phyloP scores from a whole-genome alignment of 1,140 invertebrate genomes.

The Monochamus saltuarius region DNA sequence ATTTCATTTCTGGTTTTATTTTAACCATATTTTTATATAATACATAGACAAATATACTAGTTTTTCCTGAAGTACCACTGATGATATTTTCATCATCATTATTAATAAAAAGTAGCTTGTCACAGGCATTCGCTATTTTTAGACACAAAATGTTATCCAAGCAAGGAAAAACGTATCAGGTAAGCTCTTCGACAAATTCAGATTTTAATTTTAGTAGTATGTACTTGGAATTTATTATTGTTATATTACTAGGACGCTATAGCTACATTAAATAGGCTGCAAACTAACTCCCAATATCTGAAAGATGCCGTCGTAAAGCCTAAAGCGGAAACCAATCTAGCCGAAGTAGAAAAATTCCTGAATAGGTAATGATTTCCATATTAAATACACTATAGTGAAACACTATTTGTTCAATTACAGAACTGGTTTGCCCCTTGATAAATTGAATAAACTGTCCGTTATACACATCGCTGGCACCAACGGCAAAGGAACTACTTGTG shows the following conservation, averaged over 20 bases:
- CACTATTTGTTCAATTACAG: slow-evolving; percentile 41
- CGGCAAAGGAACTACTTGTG: slow-evolving; percentile 94
- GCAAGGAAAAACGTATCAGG: slow-evolving; percentile 3
- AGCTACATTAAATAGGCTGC: slow-evolving; percentile 42
- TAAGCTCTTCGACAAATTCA: not conserved
- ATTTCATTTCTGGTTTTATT: too few relatives aligned
- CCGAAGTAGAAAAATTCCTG: slow-evolving; percentile 39
- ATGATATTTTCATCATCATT: too few relatives aligned
- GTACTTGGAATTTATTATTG: not conserved
- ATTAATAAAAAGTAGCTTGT: too few relatives aligned
- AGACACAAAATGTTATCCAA: not conserved
- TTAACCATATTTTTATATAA: too few relatives aligned
- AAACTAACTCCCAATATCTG: slow-evolving; percentile 47
- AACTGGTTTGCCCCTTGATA: slow-evolving; percentile 64
- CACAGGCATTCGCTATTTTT: too few relatives aligned
- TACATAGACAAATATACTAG: too few relatives aligned
- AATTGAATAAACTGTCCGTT: slow-evolving; percentile 71
- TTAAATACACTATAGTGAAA: not conserved
- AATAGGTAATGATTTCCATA: slow-evolving; percentile 31
- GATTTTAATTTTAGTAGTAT: too few relatives aligned
- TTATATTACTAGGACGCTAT: slow-evolving; percentile 41
- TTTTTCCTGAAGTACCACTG: too few relatives aligned
- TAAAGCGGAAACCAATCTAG: slow-evolving; percentile 30
- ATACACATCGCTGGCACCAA: slow-evolving; percentile 97
- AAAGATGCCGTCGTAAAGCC: slow-evolving; percentile 34